A percentile compares a stretch with the other conserved stretches of the same genome.
These are phyloP conservation scores for Anoplopoma fimbria DNA, from an alignment of 2,113 vertebrate genomes.

Conservation along the genomic window DNA sequence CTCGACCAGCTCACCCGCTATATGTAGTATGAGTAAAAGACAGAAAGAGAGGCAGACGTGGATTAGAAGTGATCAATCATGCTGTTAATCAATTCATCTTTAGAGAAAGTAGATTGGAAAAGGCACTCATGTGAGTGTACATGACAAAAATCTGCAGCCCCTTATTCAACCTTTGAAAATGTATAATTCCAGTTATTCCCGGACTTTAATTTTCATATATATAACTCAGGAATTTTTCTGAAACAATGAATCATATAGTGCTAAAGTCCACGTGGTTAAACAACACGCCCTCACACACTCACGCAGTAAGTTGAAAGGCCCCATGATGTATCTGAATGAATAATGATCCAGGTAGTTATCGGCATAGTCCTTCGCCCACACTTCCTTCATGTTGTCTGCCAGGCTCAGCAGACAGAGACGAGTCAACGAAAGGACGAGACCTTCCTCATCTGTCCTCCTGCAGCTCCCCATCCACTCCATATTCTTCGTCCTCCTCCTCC, in stretches of 20 bases:
- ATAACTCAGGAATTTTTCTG: neutral
- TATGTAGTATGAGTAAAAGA: neutral
- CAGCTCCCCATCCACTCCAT: conserved; percentile 9
- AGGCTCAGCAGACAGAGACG: conserved; percentile 85
- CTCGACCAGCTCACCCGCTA: conserved; percentile 82
- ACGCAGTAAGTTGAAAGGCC: conserved; percentile 88
- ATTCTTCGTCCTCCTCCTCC: conserved; percentile 4
- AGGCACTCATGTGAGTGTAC: neutral
- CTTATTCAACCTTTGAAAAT: neutral
- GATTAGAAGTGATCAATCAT: neutral
- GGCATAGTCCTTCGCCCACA: conserved; percentile 88
- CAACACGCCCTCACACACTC: conserved; percentile 58
- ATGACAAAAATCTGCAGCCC: neutral
- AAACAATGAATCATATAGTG: neutral
- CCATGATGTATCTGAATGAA: conserved; percentile 86
- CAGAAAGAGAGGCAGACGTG: neutral
- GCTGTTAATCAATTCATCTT: neutral
- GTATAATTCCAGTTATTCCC: neutral
- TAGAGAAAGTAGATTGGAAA: neutral
- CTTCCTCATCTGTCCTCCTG: conserved; percentile 35
- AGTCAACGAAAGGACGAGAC: conserved; percentile 52
- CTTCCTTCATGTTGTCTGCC: conserved; percentile 85
- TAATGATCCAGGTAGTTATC: conserved; percentile 88
- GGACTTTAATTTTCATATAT: neutral
- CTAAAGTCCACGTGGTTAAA: neutral